A percentile compares a stretch with the other conserved stretches of the same genome.
These are phyloP conservation scores for Coelinius sp. DNA, from an alignment of 2,888 invertebrate species.

Conservation along the genomic window DNA sequence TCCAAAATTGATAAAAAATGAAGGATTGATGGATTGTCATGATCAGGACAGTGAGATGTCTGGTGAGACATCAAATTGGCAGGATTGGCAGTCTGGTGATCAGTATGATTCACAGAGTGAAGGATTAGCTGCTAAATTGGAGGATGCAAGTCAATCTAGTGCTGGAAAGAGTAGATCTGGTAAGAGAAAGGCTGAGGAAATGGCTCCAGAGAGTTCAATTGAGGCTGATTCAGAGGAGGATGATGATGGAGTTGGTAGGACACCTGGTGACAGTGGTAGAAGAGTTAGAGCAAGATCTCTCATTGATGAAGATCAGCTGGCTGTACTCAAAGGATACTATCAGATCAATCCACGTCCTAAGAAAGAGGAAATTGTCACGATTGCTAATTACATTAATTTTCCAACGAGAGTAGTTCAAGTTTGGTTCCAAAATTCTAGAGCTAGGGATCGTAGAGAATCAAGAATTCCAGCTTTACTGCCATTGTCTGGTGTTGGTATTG, in stretches of 20 bases:
- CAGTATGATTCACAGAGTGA: slow-evolving; percentile 75
- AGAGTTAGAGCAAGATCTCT: slow-evolving; percentile 94
- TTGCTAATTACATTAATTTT: slow-evolving; percentile 81
- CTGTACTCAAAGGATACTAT: slow-evolving; percentile 90
- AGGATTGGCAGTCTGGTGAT: slow-evolving; percentile 62
- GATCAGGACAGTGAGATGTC: slow-evolving; percentile 76
- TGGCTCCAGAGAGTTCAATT: slow-evolving; percentile 51
- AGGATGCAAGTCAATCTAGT: slow-evolving; percentile 73
- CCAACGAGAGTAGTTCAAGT: slow-evolving; percentile 75
- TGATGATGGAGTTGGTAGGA: slow-evolving; percentile 67
- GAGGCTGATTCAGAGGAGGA: slow-evolving; percentile 73
- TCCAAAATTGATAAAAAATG: slow-evolving; percentile 69
- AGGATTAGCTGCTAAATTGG: slow-evolving; percentile 84
- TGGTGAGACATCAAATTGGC: slow-evolving; percentile 63
- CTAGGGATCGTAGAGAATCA: slow-evolving; percentile 84
- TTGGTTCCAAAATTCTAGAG: slow-evolving; percentile 97
- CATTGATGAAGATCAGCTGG: slow-evolving; percentile 94
- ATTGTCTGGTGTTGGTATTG: slow-evolving; percentile 59
- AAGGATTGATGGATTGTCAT: slow-evolving; percentile 63
- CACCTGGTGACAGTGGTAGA: slow-evolving; percentile 73
- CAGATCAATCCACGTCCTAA: slow-evolving; percentile 92
- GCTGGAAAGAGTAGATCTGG: slow-evolving; percentile 38
- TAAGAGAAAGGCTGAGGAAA: slow-evolving; percentile 57
- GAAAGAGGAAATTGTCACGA: slow-evolving; percentile 91
- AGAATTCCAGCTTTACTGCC: slow-evolving; percentile 64